phyloP scores from a whole-genome alignment of 2,113 vertebrate genomes.

The Corythornis vintsioides region DNA sequence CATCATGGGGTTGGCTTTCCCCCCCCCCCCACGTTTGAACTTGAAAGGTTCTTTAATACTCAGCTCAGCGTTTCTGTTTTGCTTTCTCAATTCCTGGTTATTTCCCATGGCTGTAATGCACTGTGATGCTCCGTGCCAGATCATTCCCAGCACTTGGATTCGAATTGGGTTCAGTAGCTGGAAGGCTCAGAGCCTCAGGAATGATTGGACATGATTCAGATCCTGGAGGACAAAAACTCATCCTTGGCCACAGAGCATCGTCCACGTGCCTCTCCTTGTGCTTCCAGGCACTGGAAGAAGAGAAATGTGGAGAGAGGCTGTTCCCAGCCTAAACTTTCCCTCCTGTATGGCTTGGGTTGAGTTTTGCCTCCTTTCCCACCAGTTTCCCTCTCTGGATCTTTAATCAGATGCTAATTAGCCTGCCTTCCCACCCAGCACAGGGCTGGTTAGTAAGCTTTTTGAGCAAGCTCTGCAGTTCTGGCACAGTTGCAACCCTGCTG shows the following conservation, averaged over 20 bases:
- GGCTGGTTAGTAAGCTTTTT: background rate
- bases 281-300: slow-evolving; percentile 43
- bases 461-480: background rate
- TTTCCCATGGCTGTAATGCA: slow-evolving; percentile 22
- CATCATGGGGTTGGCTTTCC: rapidly evolving
- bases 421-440: background rate
- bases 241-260: background rate
- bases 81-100: slow-evolving; percentile 13
- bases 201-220: slow-evolving; percentile 20
- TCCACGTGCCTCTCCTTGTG: background rate
- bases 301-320: slow-evolving; percentile 47
- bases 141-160: slow-evolving; percentile 45
- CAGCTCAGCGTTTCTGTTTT: background rate
- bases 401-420: slow-evolving; percentile 58
- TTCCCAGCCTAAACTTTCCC: slow-evolving; percentile 47
- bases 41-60: slow-evolving; percentile 18
- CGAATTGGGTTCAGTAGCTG: slow-evolving; percentile 17
- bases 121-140: background rate
- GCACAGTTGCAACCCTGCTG: background rate
- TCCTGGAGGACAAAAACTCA: slow-evolving; percentile 33
- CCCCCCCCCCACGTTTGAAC: background rate
- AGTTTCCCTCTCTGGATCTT: slow-evolving; percentile 10
- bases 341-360: slow-evolving; percentile 13
- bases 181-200: background rate
- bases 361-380: slow-evolving; percentile 47